Evolutionary conservation across 2,888 invertebrate genomes (phyloP).

Genomic region (Platerodrilus igneus): DNA sequence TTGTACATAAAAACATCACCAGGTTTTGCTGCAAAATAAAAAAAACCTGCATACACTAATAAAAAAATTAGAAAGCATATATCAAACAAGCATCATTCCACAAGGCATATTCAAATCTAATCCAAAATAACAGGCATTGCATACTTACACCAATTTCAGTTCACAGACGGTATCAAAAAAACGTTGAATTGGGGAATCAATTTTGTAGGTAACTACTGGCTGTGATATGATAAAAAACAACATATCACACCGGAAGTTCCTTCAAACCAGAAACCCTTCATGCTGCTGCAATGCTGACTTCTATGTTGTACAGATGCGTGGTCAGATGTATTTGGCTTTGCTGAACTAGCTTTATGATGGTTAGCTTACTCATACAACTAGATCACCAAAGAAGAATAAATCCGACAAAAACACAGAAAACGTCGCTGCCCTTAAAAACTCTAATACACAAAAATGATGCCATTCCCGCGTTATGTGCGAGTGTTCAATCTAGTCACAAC

Average conservation of each 20-base stretch:
- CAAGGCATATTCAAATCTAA: no score
- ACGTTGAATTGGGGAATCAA: constrained; percentile 39
- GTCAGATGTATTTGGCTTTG: constrained; percentile 49
- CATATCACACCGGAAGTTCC: constrained; percentile 51
- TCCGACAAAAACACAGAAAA: no score
- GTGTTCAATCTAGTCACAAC: constrained; percentile 49
- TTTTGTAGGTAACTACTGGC: constrained; percentile 51
- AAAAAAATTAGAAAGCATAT: no score
- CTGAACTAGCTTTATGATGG: constrained; percentile 50
- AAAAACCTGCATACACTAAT: no score
- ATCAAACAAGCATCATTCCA: no score
- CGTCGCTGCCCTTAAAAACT: background rate
- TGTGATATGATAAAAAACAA: constrained; percentile 47
- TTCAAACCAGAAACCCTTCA: constrained; percentile 47
- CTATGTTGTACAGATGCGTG: constrained; percentile 4
- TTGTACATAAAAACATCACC: no score
- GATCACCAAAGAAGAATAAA: constrained; percentile 49
- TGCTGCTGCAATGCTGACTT: background rate
- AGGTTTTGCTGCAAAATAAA: no score
- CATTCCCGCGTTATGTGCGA: constrained; percentile 42
- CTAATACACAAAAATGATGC: constrained; percentile 13
- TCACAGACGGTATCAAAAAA: no score
- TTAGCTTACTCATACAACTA: constrained; percentile 47
- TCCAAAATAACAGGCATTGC: no score
- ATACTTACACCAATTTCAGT: no score